Percentiles rank a stretch among this genome's conserved stretches.
Conservation (phyloP, 2,888 invertebrate genomes). For the Himalopsyche kuldschensis region DNA sequence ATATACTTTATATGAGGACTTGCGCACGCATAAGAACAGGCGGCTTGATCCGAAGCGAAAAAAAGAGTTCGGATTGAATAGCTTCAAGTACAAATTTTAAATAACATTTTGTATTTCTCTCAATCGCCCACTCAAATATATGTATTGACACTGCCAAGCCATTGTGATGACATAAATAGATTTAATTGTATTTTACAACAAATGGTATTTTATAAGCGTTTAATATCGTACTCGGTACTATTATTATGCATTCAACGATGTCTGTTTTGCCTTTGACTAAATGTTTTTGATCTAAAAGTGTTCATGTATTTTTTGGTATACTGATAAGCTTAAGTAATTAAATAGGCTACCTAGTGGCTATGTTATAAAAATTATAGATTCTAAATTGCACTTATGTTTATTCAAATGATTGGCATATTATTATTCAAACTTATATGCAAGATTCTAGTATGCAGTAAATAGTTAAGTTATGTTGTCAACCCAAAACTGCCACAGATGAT, state of each 20-base stretch:
- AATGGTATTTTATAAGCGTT: not conserved
- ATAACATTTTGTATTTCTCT: not conserved
- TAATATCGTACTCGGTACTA: not conserved
- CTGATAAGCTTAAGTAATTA: not conserved
- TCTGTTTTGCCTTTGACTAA: not conserved
- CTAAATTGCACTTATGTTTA: not conserved
- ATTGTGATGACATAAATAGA: slow-evolving; percentile 9
- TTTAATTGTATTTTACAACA: not conserved
- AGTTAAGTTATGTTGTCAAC: not conserved
- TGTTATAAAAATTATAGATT: not conserved
- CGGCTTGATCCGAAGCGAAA: not conserved
- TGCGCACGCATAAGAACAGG: not conserved
- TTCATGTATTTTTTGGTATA: slow-evolving; percentile 1
- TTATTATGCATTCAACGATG: not conserved
- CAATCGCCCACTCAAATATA: slow-evolving; percentile 9
- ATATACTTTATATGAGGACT: not conserved
- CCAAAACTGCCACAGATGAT: not conserved
- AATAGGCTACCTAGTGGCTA: not conserved
- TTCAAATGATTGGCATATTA: not conserved
- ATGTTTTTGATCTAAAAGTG: not conserved
- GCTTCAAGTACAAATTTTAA: slow-evolving; percentile 32
- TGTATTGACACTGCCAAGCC: slow-evolving; percentile 21
- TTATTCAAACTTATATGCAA: not conserved
- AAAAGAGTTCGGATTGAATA: not conserved
- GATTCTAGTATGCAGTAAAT: not conserved